Evolutionary conservation across 2,797 vertebrate species (phyloP), one percentile per base, ranked within the genome.

Genomic region (Salarias fasciatus): DNA sequence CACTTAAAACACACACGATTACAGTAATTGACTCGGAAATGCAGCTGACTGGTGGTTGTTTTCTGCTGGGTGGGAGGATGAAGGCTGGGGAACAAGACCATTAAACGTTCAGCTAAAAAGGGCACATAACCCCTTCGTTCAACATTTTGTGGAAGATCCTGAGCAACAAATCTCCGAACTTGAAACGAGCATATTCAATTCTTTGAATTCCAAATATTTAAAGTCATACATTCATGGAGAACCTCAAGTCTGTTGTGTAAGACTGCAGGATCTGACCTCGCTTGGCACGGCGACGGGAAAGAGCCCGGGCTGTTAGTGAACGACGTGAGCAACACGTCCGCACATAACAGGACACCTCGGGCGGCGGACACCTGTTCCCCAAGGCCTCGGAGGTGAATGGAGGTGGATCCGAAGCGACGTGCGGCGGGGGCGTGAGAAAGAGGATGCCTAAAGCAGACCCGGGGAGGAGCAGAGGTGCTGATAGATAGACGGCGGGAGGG

Each of bases 281-380:
- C 10, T 40, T 59, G 35, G 49, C 60, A 60, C 11, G 38, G 56
- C 68, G 18, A 31, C n/a, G 51, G 48, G 56, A 61, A 62, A 58
- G 40, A 56, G 49, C 46, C 4, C 11, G 10, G n/a, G 63, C 31
- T 6, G 44, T 41, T 43, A 36, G 53, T 53, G 15, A 33, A 47
- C 36, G 1, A n/a, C 11, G 8, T 56, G n/a, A 57, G 11, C 24
- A 36, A 44, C 18, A 54, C 11, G 11, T 5, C 40, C 29, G 47
- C 8, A 38, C 14, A 55, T 15, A 46, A 31, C 30, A 31, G 11
- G 13, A 11, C 36, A 67, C 58, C 67, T 57, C 11, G 6, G 56
- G 63, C 57, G 66, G 33, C 8, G 53, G 71, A 75, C 77, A 84
- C 65, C 81, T 70, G 71, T 74, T 82, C 61, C 64, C 36, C 40